phyloP scores from a whole-genome alignment of 2,888 invertebrate species.

The Ophioninae sp. region DNA sequence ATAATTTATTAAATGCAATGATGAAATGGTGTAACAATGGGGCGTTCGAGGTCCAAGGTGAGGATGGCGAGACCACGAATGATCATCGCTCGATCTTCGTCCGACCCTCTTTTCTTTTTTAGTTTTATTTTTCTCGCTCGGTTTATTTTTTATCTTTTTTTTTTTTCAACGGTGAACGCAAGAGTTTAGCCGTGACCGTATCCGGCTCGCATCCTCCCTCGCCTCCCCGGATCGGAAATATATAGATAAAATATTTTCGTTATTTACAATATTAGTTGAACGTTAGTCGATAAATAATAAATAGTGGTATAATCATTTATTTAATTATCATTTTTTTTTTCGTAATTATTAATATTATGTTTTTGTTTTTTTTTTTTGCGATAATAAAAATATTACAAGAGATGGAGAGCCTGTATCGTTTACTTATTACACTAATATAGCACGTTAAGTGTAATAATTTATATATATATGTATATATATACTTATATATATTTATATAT shows the following conservation, averaged over 20 bases:
- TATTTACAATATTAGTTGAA: constrained; percentile 81
- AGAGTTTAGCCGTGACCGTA: constrained; percentile 51
- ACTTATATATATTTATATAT: constrained; percentile 54
- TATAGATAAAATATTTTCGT: constrained; percentile 81
- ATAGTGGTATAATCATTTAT: constrained; percentile 79
- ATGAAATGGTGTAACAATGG: constrained; percentile 81
- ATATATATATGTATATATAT: constrained; percentile 43
- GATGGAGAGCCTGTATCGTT: constrained; percentile 78
- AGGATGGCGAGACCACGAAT: constrained; percentile 65
- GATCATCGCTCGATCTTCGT: constrained; percentile 62
- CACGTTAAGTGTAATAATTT: constrained; percentile 62
- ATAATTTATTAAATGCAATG: constrained; percentile 82
- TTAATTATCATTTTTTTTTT: constrained; percentile 69
- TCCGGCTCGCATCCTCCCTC: constrained; percentile 57
- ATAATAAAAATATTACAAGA: constrained; percentile 81
- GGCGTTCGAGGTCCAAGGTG: constrained; percentile 68
- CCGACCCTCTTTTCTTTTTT: neutral
- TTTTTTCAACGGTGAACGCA: constrained; percentile 32
- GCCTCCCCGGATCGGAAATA: constrained; percentile 79
- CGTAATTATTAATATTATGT: constrained; percentile 60
- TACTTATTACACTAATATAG: constrained; percentile 69
- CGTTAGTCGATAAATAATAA: constrained; percentile 80
- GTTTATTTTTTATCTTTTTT: neutral
- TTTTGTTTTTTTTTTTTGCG: constrained; percentile 70
- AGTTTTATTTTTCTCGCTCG: neutral